These are phyloP conservation scores for Bombus sylvicola DNA, from an alignment of 1,140 invertebrate genomes.

Conservation along the genomic window DNA sequence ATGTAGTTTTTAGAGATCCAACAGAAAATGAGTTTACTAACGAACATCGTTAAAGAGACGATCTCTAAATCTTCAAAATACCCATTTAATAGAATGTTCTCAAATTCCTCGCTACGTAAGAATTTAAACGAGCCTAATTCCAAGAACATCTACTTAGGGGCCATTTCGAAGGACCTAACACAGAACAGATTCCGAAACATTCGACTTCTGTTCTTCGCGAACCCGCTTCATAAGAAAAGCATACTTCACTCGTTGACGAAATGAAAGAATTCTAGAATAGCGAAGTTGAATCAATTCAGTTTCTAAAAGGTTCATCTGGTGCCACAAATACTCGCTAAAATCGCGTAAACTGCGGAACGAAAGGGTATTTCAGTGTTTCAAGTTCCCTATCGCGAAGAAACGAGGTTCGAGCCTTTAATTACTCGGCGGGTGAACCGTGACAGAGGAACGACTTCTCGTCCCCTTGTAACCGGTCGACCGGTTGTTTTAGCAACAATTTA, in stretches of 20 bases:
- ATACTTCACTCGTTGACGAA: too few species aligned
- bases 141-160: background rate
- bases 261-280: too few species aligned
- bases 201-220: too few species aligned
- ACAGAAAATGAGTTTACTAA: background rate
- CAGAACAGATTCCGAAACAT: background rate
- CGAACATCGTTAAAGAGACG: background rate
- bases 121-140: constrained; percentile 1
- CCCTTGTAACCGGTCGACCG: background rate
- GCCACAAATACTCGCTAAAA: background rate
- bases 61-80: background rate
- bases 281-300: too few species aligned
- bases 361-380: background rate
- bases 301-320: background rate
- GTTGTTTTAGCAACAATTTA: constrained; percentile 69
- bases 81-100: background rate
- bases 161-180: background rate
- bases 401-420: constrained; percentile 52
- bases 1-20: too few species aligned
- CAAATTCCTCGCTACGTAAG: background rate
- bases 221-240: too few species aligned
- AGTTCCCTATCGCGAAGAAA: constrained; percentile 25
- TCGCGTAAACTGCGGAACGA: background rate
- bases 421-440: constrained; percentile 43
- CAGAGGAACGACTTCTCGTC: constrained; percentile 45